phyloP scores from a whole-genome alignment of 2,888 invertebrate species.

The Brenthis hecate region DNA sequence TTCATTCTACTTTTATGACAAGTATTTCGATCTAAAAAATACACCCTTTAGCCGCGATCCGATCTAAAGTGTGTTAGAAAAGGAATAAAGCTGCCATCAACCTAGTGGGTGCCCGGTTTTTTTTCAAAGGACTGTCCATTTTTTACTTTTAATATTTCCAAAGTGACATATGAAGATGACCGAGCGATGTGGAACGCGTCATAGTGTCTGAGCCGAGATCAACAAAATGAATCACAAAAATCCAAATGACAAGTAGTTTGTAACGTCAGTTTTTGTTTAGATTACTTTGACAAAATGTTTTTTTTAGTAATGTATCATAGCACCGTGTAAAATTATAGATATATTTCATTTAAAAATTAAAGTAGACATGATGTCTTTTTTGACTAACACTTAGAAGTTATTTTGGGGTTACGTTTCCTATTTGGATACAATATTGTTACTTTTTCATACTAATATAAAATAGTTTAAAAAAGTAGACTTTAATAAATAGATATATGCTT shows the following conservation, averaged over 20 bases:
- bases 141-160: slow-evolving; percentile 66
- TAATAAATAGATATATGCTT: no score
- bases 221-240: slow-evolving; percentile 48
- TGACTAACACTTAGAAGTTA: no score
- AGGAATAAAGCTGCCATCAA: slow-evolving; percentile 71
- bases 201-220: slow-evolving; percentile 48
- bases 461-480: no score
- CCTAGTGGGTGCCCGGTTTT: slow-evolving; percentile 70
- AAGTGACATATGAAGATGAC: slow-evolving; percentile 77
- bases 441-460: no score
- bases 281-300: slow-evolving; percentile 38
- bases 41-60: slow-evolving; percentile 68
- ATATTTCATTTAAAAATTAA: neutral
- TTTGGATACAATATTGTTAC: no score
- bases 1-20: slow-evolving; percentile 73
- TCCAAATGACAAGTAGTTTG: slow-evolving; percentile 45
- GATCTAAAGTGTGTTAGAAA: slow-evolving; percentile 76
- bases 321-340: neutral
- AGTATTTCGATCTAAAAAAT: slow-evolving; percentile 64
- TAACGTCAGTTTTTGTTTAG: slow-evolving; percentile 37
- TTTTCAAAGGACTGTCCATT: slow-evolving; percentile 48
- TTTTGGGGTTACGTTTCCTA: no score
- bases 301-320: slow-evolving; percentile 15
- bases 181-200: slow-evolving; percentile 58
- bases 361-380: neutral